Evolutionary conservation across 2,888 invertebrate species (phyloP).

Genomic region (Bruchidius siliquastri): DNA sequence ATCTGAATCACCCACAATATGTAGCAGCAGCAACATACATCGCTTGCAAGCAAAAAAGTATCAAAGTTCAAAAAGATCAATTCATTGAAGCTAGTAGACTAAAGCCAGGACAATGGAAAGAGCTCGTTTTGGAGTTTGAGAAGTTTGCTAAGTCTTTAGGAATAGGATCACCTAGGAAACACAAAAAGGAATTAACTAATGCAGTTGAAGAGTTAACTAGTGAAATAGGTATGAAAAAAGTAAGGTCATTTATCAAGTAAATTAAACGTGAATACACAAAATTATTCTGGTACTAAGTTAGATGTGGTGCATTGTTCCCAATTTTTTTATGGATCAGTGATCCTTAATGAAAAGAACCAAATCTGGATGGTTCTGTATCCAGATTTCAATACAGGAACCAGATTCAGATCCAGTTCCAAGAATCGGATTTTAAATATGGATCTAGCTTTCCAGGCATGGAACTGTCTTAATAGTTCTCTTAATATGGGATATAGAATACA

Average conservation of each 20-base stretch:
- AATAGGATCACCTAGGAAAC: constrained; percentile 26
- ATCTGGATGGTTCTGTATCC: no score
- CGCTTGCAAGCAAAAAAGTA: constrained; percentile 58
- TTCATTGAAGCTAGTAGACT: constrained; percentile 55
- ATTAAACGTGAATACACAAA: no score
- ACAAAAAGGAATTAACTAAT: constrained; percentile 7
- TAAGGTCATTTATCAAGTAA: not conserved
- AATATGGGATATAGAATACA: no score
- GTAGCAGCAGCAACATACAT: constrained; percentile 60
- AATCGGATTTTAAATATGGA: no score
- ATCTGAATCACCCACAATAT: constrained; percentile 61
- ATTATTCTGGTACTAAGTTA: no score
- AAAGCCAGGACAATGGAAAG: constrained; percentile 58
- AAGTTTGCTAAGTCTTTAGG: constrained; percentile 40
- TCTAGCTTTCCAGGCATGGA: no score
- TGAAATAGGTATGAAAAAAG: constrained; percentile 6
- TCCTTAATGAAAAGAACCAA: no score
- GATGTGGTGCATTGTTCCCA: no score
- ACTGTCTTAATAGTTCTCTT: no score
- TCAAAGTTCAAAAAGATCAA: constrained; percentile 56
- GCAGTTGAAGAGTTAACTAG: constrained; percentile 9
- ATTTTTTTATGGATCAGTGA: no score
- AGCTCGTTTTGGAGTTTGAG: constrained; percentile 57
- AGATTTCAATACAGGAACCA: no score
- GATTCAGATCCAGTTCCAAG: no score